Evolutionary conservation across 2,888 invertebrate species (phyloP), one percentile per base, ranked within the genome.

Genomic region (Clostera curtula): DNA sequence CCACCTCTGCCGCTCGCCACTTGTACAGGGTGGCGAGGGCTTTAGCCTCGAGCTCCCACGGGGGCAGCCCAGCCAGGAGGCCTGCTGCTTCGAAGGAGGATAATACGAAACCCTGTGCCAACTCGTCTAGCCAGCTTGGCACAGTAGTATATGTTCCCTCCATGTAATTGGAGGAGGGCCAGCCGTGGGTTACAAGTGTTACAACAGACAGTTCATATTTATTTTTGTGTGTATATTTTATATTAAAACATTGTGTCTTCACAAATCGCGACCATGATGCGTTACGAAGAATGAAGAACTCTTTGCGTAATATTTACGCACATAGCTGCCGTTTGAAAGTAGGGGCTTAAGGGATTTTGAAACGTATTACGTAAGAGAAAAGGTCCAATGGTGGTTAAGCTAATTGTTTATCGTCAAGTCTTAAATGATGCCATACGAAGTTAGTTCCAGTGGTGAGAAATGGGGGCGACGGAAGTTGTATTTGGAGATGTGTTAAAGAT

Each of bases 391-490:
- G 7, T 7, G 19, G 19, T 16, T 33, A 8, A 8, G 18, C 12
- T 7, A 3, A 11, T 4, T 12, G 17, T 27, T 31, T 31, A 31
- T 29, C 10, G 19, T 25, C 23, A 36, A 12, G 10, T 13, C 24
- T 48, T 55, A 58, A 52, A 27, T 46, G 44, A 46, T 40, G 46
- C 49, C 48, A 43, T 38, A 30, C 33, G 20, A 38, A 50, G 62
- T 71, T 67, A 69, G 73, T 74, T 73, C 60, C 68, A 72, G 62
- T 60, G 62, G 57, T 56, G 58, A 43, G 43, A 73, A 61, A 15
- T 43, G 68, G 40, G 72, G 68, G 52, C 66, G 67, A 29, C 48
- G 74, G 73, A 63, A 66, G 59, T 48, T 14, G 27, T 37, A 49
- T 45, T 45, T 45, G n/a, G 49, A 40, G 43, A 49, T 49, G 55